Conservation (phyloP, 1,140 invertebrate genomes). For the Drosophila lini region DNA sequence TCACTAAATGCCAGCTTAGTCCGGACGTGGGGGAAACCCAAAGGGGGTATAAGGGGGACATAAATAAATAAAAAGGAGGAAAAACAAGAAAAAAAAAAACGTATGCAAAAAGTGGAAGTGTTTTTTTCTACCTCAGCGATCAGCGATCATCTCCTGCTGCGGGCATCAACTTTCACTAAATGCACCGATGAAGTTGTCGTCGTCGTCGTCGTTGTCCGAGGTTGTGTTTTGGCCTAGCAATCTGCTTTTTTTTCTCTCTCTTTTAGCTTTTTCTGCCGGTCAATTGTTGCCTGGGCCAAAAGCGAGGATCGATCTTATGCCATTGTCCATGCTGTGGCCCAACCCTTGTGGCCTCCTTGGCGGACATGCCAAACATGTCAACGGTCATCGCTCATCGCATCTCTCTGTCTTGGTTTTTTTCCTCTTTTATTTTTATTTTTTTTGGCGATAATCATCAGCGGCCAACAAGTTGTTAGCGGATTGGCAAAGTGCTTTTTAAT, state of each 20-base stretch:
- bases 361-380: constrained; percentile 28
- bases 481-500: constrained; percentile 78
- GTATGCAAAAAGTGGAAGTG: constrained; percentile 56
- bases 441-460: constrained; percentile 24
- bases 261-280: neutral
- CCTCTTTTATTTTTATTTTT: neutral
- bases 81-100: constrained; percentile 5
- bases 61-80: constrained; percentile 17
- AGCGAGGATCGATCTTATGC: constrained; percentile 19
- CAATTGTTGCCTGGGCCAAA: constrained; percentile 1
- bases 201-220: constrained; percentile 27
- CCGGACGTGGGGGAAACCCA: neutral
- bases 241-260: neutral
- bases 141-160: constrained; percentile 54
- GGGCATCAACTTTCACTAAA: constrained; percentile 60
- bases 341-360: neutral
- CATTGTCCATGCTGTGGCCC: constrained; percentile 17
- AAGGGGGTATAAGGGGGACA: neutral
- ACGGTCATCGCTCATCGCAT: constrained; percentile 41
- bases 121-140: constrained; percentile 31
- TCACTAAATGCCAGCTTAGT: constrained; percentile 30
- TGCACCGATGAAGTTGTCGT: constrained; percentile 45
- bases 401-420: neutral
- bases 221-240: constrained; percentile 22
- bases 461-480: constrained; percentile 54